Evolutionary conservation across 2,888 invertebrate genomes (phyloP).

Genomic region (Ormyrus nitidulus): DNA sequence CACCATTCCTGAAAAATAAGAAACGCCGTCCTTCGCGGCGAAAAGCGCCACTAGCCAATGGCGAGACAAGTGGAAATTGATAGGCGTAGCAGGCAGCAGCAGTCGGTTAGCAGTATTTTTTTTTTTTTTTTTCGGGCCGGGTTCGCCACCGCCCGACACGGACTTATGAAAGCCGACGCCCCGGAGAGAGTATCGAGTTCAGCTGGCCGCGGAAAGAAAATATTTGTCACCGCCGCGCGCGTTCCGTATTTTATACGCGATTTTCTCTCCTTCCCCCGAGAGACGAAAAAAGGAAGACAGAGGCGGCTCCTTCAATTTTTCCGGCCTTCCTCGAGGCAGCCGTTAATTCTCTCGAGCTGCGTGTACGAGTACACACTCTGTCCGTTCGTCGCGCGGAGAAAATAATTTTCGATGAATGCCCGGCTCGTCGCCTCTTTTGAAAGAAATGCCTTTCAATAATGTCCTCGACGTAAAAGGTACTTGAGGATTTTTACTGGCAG

Average conservation of each 20-base stretch:
- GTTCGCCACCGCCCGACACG: not conserved
- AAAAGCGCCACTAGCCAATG: not conserved
- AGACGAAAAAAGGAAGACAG: not conserved
- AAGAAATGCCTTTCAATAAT: too few relatives aligned
- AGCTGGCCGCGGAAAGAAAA: conserved; percentile 56
- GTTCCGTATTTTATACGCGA: conserved; percentile 37
- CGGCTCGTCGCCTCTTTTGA: too few relatives aligned
- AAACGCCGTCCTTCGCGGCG: not conserved
- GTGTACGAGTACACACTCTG: not conserved
- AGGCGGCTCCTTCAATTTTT: not conserved
- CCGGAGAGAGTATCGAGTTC: conserved; percentile 56
- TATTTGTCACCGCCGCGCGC: conserved; percentile 58
- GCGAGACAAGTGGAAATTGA: conserved; percentile 18
- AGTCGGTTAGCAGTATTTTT: conserved; percentile 20
- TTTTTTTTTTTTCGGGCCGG: not conserved
- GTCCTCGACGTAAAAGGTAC: too few relatives aligned
- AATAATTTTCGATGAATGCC: too few relatives aligned
- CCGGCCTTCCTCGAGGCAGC: not conserved
- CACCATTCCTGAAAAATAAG: not conserved
- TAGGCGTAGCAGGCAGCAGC: not conserved
- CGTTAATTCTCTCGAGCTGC: not conserved
- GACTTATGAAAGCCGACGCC: not conserved
- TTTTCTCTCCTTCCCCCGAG: too few relatives aligned
- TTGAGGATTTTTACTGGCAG: too few relatives aligned
- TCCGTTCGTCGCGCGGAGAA: too few relatives aligned